Evolutionary conservation across 1,140 invertebrate genomes (phyloP).

Genomic region (Varroa destructor): DNA sequence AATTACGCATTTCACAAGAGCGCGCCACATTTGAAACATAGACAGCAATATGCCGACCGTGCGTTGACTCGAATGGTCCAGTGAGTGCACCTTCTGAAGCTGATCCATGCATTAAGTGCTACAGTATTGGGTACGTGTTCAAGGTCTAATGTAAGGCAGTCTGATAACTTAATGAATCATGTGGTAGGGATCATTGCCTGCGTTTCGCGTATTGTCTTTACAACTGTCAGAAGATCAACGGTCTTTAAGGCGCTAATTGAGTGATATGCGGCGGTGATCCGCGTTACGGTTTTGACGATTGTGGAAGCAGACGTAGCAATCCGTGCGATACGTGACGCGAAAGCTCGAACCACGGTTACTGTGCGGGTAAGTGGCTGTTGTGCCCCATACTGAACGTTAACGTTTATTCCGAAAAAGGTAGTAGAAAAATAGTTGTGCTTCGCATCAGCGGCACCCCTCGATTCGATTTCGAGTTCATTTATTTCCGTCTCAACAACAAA

Average conservation of each 20-base stretch:
- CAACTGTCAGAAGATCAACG: not conserved
- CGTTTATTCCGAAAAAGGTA: constrained; percentile 1
- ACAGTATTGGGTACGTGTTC: no score
- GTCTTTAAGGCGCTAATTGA: not conserved
- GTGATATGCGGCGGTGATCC: not conserved
- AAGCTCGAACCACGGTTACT: not conserved
- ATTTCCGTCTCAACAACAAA: constrained; percentile 33
- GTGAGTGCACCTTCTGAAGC: no score
- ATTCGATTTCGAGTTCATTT: constrained; percentile 33
- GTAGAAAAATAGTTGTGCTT: constrained; percentile 29
- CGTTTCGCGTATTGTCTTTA: constrained; percentile 5
- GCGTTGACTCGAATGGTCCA: no score
- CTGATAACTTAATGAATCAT: no score
- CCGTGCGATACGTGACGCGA: not conserved
- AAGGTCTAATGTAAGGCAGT: no score
- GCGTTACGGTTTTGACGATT: not conserved
- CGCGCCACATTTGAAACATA: no score
- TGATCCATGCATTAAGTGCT: no score
- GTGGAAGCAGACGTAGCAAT: not conserved
- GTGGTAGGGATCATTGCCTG: not conserved
- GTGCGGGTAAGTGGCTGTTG: not conserved
- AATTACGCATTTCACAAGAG: no score
- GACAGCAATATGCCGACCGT: no score
- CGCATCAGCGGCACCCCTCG: constrained; percentile 31
- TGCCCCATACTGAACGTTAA: not conserved